Percentiles rank a stretch among this genome's conserved stretches.
Evolutionary conservation across 2,797 vertebrate species (phyloP).

Genomic region (Xiphorhynchus erythropygius): DNA sequence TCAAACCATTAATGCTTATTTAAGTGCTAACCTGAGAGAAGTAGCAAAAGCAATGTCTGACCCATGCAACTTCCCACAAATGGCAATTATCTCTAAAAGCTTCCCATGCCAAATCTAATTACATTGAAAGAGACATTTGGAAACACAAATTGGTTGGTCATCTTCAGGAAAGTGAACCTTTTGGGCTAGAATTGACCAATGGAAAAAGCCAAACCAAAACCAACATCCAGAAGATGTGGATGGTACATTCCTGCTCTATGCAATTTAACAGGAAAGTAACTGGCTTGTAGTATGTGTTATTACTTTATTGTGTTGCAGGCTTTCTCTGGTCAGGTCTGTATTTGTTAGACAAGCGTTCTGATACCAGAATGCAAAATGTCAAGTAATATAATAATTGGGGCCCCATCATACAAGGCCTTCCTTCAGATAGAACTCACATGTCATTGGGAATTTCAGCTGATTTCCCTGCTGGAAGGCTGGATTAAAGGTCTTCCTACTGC

Average conservation of each 20-base stretch:
- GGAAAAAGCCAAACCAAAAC: background rate
- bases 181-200: background rate
- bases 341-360: constrained; percentile 58
- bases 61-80: constrained; percentile 25
- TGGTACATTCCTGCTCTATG: background rate
- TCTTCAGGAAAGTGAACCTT: background rate
- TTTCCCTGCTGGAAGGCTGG: constrained; percentile 51
- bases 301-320: constrained; percentile 40
- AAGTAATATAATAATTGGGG: constrained; percentile 60
- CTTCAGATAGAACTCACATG: constrained; percentile 27
- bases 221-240: background rate
- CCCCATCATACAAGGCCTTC: constrained; percentile 22
- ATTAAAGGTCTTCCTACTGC: constrained; percentile 46
- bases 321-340: constrained; percentile 23
- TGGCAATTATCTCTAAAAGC: constrained; percentile 52
- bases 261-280: constrained; percentile 6
- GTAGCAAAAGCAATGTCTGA: background rate
- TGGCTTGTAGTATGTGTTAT: background rate
- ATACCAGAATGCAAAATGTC: constrained; percentile 57
- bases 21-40: constrained; percentile 22
- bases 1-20: constrained; percentile 32
- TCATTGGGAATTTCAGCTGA: constrained; percentile 56
- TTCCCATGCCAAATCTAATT: constrained; percentile 46
- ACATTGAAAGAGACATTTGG: constrained; percentile 29
- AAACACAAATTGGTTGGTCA: background rate